phyloP scores from a whole-genome alignment of 2,113 vertebrate species.

The Copsychus sechellarum region DNA sequence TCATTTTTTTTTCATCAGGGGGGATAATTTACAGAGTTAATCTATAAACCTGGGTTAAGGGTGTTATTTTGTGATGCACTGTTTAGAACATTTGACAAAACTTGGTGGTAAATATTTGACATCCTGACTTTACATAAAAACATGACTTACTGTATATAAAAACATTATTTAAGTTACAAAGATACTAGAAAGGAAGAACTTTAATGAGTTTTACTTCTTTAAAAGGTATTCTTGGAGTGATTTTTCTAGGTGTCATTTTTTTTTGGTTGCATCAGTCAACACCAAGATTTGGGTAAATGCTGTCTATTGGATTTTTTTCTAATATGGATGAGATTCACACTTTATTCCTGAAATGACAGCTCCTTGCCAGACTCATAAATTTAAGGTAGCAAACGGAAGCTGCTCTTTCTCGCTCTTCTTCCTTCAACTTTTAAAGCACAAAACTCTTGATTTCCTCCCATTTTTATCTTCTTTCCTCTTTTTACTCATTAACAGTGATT shows the following conservation, averaged over 20 bases:
- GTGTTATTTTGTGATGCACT: neutral
- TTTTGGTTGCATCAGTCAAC: neutral
- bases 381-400: neutral
- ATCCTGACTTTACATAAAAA: neutral
- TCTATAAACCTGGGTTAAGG: neutral
- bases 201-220: neutral
- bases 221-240: neutral
- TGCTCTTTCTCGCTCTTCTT: neutral
- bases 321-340: neutral
- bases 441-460: fast-evolving
- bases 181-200: neutral
- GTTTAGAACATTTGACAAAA: neutral
- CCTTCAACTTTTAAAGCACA: neutral
- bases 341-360: neutral
- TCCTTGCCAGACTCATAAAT: neutral
- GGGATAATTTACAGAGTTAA: neutral
- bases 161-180: neutral
- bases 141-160: neutral
- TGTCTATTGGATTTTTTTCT: neutral
- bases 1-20: neutral
- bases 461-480: neutral
- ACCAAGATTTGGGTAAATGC: neutral
- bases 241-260: neutral
- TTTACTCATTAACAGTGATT: neutral
- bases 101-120: neutral